Evolutionary conservation across 1,140 invertebrate species (phyloP).

Genomic region (Bombus polaris): DNA sequence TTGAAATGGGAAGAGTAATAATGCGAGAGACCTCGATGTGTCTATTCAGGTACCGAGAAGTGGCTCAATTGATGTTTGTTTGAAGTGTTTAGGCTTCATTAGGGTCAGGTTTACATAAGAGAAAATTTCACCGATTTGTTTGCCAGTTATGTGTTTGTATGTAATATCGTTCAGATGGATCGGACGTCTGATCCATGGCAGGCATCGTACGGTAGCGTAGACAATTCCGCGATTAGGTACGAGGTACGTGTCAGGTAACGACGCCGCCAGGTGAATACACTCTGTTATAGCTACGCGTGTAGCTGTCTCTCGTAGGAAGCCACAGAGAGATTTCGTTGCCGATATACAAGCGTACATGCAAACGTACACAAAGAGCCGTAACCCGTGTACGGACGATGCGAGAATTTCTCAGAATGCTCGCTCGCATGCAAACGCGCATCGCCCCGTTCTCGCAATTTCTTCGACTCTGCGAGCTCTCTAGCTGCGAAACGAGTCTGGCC

Average conservation of each 20-base stretch:
- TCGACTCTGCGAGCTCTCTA: background rate
- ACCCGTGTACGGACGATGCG: conserved; percentile 54
- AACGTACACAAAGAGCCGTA: conserved; percentile 36
- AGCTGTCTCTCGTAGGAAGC: conserved; percentile 65
- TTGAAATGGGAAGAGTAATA: background rate
- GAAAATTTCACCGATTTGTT: background rate
- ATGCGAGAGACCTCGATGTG: too few species aligned
- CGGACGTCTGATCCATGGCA: background rate
- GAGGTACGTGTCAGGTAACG: conserved; percentile 61
- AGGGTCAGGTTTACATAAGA: background rate
- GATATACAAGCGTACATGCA: conserved; percentile 62
- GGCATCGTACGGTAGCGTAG: background rate
- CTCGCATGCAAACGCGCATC: conserved; percentile 75
- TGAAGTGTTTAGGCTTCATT: background rate
- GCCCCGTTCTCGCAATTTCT: conserved; percentile 13
- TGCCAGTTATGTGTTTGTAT: too few species aligned
- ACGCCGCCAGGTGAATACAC: conserved; percentile 64
- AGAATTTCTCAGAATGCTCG: conserved; percentile 77
- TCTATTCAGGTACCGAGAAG: too few species aligned
- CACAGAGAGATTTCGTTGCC: conserved; percentile 59
- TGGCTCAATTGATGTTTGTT: too few species aligned
- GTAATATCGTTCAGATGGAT: background rate
- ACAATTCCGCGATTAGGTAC: conserved; percentile 47
- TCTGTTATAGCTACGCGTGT: conserved; percentile 55
- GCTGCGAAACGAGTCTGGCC: background rate